Conservation (phyloP, 2,888 invertebrate species). For the Synanthedon tipuliformis region DNA sequence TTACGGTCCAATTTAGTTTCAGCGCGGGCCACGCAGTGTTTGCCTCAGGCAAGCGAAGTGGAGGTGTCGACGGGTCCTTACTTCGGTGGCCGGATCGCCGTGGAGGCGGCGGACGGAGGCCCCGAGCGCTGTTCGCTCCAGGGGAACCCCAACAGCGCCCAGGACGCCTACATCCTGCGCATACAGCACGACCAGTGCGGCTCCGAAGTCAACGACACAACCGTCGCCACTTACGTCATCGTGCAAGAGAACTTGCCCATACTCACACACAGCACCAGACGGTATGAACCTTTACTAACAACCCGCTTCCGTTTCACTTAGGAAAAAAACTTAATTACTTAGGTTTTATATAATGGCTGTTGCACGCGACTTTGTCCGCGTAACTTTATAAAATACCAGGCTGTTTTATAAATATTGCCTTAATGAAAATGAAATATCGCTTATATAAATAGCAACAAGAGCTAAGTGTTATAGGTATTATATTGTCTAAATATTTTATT, state of each 20-base stretch:
- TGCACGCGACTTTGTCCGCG: too few species aligned
- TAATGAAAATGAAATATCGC: too few species aligned
- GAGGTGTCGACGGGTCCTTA: slow-evolving; percentile 85
- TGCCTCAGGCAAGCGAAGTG: slow-evolving; percentile 84
- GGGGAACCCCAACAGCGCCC: slow-evolving; percentile 78
- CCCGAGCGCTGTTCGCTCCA: slow-evolving; percentile 78
- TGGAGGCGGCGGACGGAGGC: slow-evolving; percentile 78
- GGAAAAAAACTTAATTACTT: too few species aligned
- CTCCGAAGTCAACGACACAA: slow-evolving; percentile 80
- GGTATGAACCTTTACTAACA: slow-evolving; percentile 34
- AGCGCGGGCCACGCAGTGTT: slow-evolving; percentile 81
- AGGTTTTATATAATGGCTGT: too few species aligned
- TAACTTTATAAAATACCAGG: too few species aligned
- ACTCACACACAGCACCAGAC: slow-evolving; percentile 82
- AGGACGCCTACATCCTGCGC: slow-evolving; percentile 79
- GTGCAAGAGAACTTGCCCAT: slow-evolving; percentile 87
- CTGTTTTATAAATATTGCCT: too few species aligned
- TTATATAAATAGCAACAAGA: too few species aligned
- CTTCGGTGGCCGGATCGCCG: slow-evolving; percentile 83
- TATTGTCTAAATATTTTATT: too few species aligned
- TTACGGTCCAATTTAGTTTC: slow-evolving; percentile 69
- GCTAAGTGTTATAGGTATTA: too few species aligned
- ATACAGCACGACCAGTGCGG: slow-evolving; percentile 82
- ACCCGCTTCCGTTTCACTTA: too few species aligned
- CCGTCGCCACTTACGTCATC: slow-evolving; percentile 84